Conservation (phyloP, 2,113 vertebrate species). For the Pithys albifrons region DNA sequence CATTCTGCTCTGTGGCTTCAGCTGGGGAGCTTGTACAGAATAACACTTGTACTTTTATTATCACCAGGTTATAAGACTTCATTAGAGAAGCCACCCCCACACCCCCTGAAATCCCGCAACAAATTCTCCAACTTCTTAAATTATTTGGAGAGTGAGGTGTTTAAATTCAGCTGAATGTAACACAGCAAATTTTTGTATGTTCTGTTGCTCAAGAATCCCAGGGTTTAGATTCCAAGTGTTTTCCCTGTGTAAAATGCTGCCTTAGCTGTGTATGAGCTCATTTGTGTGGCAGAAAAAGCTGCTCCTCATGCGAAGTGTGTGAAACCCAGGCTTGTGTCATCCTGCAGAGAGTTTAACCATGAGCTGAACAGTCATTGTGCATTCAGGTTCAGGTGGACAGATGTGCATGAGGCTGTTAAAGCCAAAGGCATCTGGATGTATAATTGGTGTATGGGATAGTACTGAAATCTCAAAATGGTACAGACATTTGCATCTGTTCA, state of each 20-base stretch:
- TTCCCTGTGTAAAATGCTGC: background rate
- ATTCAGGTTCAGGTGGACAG: background rate
- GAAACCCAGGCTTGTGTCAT: background rate
- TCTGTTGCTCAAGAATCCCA: background rate
- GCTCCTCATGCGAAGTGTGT: background rate
- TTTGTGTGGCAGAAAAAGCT: background rate
- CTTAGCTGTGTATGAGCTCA: background rate
- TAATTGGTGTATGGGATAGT: background rate
- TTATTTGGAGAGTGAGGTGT: background rate
- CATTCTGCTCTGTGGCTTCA: background rate
- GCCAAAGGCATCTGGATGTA: constrained; percentile 10
- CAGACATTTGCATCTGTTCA: constrained; percentile 11
- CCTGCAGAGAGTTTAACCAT: background rate
- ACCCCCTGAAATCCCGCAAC: background rate
- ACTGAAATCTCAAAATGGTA: background rate
- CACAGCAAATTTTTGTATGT: background rate
- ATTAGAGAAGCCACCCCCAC: background rate
- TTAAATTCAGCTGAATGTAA: background rate
- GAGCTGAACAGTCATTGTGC: background rate
- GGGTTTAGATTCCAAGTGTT: background rate
- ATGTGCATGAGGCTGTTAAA: background rate
- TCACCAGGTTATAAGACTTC: background rate
- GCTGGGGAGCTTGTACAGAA: background rate
- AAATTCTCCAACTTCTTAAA: background rate
- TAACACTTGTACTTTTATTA: background rate